Evolutionary conservation across 2,797 vertebrate species (phyloP).

Genomic region (Galago senegalensis): DNA sequence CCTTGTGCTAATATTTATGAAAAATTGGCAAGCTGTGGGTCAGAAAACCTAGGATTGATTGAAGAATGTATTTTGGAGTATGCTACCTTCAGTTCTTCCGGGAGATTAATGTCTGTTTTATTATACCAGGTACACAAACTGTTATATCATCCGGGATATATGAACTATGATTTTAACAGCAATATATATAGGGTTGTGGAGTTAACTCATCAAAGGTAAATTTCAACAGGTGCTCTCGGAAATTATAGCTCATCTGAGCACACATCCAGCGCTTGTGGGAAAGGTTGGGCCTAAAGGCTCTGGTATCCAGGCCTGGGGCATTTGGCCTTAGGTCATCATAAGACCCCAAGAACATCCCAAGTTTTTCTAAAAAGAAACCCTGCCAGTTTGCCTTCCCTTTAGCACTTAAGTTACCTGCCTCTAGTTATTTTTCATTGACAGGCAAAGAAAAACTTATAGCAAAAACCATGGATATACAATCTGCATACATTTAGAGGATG

Average conservation of each 20-base stretch:
- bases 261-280: slow-evolving; percentile 34
- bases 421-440: neutral
- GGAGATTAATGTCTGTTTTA: slow-evolving; percentile 77
- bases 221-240: slow-evolving; percentile 71
- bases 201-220: slow-evolving; percentile 74
- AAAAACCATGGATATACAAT: neutral
- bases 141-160: slow-evolving; percentile 75
- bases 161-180: slow-evolving; percentile 74
- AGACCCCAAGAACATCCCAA: neutral
- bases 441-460: neutral
- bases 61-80: slow-evolving; percentile 60
- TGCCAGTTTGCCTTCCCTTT: neutral
- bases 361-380: neutral
- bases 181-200: slow-evolving; percentile 76
- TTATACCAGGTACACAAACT: slow-evolving; percentile 65
- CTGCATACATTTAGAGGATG: neutral
- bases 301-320: neutral
- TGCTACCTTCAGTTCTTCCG: slow-evolving; percentile 66
- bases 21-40: slow-evolving; percentile 29
- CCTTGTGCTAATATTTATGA: slow-evolving; percentile 62
- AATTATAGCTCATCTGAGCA: slow-evolving; percentile 71
- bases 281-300: slow-evolving; percentile 57
- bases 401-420: neutral
- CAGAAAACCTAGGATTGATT: slow-evolving; percentile 64
- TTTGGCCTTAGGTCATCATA: slow-evolving; percentile 58